These are phyloP conservation scores for Hyphantria cunea DNA, from an alignment of 1,140 invertebrate species.

Conservation along the genomic window DNA sequence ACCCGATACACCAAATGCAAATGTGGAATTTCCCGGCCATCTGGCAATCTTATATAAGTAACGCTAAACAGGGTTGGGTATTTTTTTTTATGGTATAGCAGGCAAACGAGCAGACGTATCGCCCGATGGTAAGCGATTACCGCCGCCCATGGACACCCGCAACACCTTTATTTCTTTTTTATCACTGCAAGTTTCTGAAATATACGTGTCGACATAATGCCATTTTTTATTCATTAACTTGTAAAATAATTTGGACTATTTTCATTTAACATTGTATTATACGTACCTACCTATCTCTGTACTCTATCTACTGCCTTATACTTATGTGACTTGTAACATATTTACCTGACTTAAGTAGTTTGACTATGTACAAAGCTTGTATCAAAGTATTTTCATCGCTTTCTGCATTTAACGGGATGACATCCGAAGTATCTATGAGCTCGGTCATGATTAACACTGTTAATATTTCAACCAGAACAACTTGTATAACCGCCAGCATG, in stretches of 20 bases:
- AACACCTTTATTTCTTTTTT: too few relatives aligned
- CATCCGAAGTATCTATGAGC: background rate
- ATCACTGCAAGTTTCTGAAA: too few relatives aligned
- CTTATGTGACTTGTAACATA: background rate
- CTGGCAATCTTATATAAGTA: too few relatives aligned
- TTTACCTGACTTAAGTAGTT: conserved; percentile 29
- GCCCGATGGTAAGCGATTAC: too few relatives aligned
- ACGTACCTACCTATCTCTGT: too few relatives aligned
- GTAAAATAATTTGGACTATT: background rate
- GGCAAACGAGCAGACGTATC: too few relatives aligned
- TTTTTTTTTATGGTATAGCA: too few relatives aligned
- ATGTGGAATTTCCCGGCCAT: too few relatives aligned
- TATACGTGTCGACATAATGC: background rate
- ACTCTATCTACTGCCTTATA: too few relatives aligned
- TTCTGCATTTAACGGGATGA: background rate
- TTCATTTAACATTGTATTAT: background rate
- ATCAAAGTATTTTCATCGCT: conserved; percentile 13
- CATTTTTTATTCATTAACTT: background rate
- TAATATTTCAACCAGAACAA: background rate
- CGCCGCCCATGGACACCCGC: too few relatives aligned
- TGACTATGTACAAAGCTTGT: conserved; percentile 24
- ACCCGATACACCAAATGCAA: too few relatives aligned
- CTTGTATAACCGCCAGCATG: conserved; percentile 1
- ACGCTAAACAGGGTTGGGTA: too few relatives aligned
- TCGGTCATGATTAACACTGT: background rate